A percentile compares a stretch with the other conserved stretches of the same genome.
Evolutionary conservation across 2,888 invertebrate genomes (phyloP).

Genomic region (Polietes domitor): DNA sequence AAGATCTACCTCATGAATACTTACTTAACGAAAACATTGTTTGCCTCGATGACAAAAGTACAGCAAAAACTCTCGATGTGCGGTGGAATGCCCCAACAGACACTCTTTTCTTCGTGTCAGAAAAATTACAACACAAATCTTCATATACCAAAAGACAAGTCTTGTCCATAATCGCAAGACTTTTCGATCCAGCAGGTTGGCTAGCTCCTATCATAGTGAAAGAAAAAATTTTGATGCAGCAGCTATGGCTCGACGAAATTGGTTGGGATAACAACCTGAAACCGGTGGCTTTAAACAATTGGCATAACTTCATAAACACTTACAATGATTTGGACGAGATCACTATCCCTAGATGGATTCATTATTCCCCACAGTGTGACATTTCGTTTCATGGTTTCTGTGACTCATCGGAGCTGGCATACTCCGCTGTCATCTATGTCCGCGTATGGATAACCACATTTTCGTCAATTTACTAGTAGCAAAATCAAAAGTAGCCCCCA

Average conservation of each 20-base stretch:
- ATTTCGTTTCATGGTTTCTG: no score
- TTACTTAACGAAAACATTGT: background rate
- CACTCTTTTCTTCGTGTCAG: background rate
- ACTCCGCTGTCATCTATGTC: no score
- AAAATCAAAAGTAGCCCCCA: background rate
- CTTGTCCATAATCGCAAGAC: background rate
- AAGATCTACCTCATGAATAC: background rate
- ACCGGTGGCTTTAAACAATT: slow-evolving; percentile 6
- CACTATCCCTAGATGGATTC: slow-evolving; percentile 25
- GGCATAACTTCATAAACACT: background rate
- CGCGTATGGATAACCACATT: background rate
- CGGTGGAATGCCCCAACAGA: background rate
- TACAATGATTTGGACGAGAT: slow-evolving; percentile 21
- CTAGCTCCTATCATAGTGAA: background rate
- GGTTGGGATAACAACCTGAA: slow-evolving; percentile 3
- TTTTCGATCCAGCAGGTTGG: slow-evolving; percentile 36
- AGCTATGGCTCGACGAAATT: slow-evolving; percentile 36
- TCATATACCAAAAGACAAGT: background rate
- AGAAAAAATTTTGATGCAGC: slow-evolving; percentile 16
- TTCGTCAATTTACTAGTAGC: background rate
- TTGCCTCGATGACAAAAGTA: background rate
- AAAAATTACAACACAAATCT: background rate
- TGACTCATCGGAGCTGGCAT: no score
- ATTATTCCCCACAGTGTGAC: no score
- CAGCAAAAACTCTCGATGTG: background rate